Conservation (phyloP, 1,140 invertebrate species). For the Drosophila punjabiensis region DNA sequence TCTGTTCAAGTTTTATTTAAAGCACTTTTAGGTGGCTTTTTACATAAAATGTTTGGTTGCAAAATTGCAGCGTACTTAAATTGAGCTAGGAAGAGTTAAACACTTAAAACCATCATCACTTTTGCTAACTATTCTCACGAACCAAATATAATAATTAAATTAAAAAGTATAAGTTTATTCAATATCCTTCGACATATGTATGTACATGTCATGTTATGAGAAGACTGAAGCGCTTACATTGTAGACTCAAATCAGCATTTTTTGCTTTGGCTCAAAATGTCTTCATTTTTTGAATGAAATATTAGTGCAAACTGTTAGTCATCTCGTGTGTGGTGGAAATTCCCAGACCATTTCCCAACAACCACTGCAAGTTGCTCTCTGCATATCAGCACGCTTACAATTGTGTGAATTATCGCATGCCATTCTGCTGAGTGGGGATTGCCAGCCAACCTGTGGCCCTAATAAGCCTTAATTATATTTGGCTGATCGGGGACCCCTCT, state of each 20-base stretch:
- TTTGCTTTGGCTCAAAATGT: neutral
- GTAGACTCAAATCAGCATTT: neutral
- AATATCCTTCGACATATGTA: too few species aligned
- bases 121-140: neutral
- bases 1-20: constrained; percentile 12
- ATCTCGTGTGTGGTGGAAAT: constrained; percentile 1
- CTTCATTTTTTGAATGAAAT: neutral
- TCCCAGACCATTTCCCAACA: constrained; percentile 40
- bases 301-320: constrained; percentile 7
- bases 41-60: neutral
- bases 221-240: neutral
- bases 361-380: constrained; percentile 1
- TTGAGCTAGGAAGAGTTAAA: neutral
- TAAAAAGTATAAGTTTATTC: neutral
- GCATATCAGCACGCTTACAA: constrained; percentile 44
- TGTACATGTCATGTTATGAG: neutral
- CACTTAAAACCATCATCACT: neutral
- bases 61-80: neutral
- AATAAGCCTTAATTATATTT: constrained; percentile 76
- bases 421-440: constrained; percentile 15
- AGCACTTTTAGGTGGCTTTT: constrained; percentile 5
- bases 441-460: constrained; percentile 36
- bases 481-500: constrained; percentile 52
- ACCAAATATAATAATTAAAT: neutral
- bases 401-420: constrained; percentile 73